Base-by-base conservation (phyloP, 1,140 invertebrate genomes). In the Proales similis region DNA sequence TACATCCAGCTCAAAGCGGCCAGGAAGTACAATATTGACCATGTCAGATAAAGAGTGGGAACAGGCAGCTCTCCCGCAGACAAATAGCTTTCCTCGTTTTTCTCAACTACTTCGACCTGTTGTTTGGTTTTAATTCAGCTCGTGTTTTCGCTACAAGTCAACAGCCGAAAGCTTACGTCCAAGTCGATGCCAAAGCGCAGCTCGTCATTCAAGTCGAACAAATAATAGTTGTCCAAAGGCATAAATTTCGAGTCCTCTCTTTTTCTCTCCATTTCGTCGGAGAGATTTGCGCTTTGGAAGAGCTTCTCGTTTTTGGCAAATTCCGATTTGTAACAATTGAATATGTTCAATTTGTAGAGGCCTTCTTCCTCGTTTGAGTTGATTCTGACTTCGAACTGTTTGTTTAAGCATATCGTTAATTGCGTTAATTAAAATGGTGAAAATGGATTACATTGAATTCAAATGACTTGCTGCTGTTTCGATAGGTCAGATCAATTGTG, bases 11-110 rank as follows among this genome's bases (percentile, higher is more conserved):
- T 84, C 46, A 85, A 82, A 0, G 87, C 89, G 7, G 87, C 85
- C 3, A 92, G 70, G 62, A 92, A 86, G 76, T 93, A 97, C 17
- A 94, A 72, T 5, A 93, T 72, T 2, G 88, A 85, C 84, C 94
- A 87, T 77, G 86, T 84, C 65, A 90, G 87, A 72, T 93, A 97
- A 0, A 98, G 71, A 9, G 84, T 82, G 0, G 93, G 93, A 39
- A 96, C 77, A 0, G 91, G 91, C 82, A 96, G 92, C 76, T 96
- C 89, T 1, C 91, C 92, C 6, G 92, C 92, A n/a, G 92, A 95
- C 14, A 98, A 76, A 70, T 85, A 97, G 72, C 90, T 95, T 22
- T 84, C 82, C 48, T 80, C 79, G 71, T 93, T 93, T 64, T 83
- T 86, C 64, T 80, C 79, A 4, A 70, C 81, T 67, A 93, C 87